These are phyloP conservation scores for Ormyrus rosae DNA, from an alignment of 2,888 invertebrate species.

Conservation along the genomic window DNA sequence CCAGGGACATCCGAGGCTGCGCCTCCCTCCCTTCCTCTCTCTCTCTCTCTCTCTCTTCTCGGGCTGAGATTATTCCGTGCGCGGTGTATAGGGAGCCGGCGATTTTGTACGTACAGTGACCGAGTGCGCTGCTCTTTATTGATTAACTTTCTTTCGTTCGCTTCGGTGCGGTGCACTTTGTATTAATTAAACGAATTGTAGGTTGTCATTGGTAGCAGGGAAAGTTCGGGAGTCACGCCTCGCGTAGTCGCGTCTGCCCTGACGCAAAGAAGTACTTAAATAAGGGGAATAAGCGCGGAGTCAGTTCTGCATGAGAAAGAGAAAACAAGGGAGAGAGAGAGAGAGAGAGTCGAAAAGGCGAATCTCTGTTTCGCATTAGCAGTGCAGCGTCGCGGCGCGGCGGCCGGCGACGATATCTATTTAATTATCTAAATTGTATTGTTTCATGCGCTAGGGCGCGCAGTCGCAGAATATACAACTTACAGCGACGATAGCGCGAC, in stretches of 20 bases:
- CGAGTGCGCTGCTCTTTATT: too few species aligned
- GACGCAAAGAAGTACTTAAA: background rate
- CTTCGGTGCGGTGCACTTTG: too few species aligned
- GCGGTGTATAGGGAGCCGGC: too few species aligned
- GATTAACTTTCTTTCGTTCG: too few species aligned
- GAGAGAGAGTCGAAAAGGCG: constrained; percentile 17
- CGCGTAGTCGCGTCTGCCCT: background rate
- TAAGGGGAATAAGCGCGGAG: too few species aligned
- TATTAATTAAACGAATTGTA: too few species aligned
- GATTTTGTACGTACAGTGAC: too few species aligned
- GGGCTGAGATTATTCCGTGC: too few species aligned
- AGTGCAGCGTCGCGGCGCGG: constrained; percentile 33
- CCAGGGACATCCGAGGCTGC: constrained; percentile 47
- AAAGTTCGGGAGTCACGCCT: background rate
- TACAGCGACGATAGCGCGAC: constrained; percentile 28
- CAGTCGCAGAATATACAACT: constrained; percentile 34
- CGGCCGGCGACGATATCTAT: constrained; percentile 63
- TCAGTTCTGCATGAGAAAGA: too few species aligned
- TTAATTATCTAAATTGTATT: constrained; percentile 71
- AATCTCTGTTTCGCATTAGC: constrained; percentile 63
- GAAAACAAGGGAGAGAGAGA: background rate
- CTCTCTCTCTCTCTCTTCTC: too few species aligned
- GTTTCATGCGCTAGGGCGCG: constrained; percentile 57
- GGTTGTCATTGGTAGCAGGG: too few species aligned
- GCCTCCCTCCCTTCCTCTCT: too few species aligned